Evolutionary conservation across 1,140 invertebrate genomes (phyloP).

Genomic region (Potamilus streckersoni): DNA sequence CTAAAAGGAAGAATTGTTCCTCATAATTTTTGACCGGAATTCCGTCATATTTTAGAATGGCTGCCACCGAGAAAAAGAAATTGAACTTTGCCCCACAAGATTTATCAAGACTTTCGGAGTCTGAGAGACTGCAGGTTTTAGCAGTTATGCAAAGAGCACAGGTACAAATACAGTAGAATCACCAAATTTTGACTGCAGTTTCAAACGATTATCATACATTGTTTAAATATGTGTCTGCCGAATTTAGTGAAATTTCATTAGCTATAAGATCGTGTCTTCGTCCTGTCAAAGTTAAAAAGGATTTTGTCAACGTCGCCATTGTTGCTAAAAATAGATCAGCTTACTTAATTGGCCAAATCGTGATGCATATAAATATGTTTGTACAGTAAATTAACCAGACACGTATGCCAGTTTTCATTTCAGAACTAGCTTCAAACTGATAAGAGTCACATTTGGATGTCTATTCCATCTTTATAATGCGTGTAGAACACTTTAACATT

Average conservation of each 20-base stretch:
- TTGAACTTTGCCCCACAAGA: slow-evolving; percentile 54
- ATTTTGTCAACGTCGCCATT: slow-evolving; percentile 1
- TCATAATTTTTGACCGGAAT: no score
- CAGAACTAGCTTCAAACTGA: no score
- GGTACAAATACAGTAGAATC: slow-evolving; percentile 32
- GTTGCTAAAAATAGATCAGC: not conserved
- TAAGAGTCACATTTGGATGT: no score
- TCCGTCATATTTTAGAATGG: slow-evolving; percentile 8
- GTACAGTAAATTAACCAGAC: no score
- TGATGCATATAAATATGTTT: no score
- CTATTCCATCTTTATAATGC: no score
- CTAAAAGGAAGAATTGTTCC: no score
- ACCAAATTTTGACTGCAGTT: not conserved
- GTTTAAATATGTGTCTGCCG: no score
- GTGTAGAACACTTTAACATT: no score
- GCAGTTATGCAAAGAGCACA: slow-evolving; percentile 60
- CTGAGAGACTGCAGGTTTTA: slow-evolving; percentile 56
- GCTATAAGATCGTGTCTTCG: slow-evolving; percentile 7
- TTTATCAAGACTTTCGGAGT: slow-evolving; percentile 57
- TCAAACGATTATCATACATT: not conserved
- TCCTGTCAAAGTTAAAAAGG: not conserved
- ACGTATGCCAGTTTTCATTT: no score
- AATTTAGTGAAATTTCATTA: slow-evolving; percentile 4
- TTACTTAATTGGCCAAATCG: not conserved
- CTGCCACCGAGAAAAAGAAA: slow-evolving; percentile 33